Conservation (phyloP, 1,140 invertebrate species). For the Leptonema lineaticorne region DNA sequence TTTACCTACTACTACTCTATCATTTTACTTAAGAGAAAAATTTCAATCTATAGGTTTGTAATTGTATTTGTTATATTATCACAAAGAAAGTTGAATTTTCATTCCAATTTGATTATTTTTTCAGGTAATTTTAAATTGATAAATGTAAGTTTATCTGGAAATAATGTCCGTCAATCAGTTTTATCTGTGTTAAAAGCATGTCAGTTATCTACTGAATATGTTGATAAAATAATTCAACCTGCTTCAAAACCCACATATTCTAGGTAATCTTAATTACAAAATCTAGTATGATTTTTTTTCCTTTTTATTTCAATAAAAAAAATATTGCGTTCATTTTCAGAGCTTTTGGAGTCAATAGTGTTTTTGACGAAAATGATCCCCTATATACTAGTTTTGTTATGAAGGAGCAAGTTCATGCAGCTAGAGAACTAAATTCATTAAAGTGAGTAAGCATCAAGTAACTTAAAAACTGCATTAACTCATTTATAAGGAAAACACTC, state of each 20-base stretch:
- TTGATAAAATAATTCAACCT: conserved; percentile 60
- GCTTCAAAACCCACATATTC: conserved; percentile 6
- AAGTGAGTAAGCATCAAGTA: conserved; percentile 47
- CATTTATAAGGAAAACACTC: too few relatives aligned
- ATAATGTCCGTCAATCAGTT: conserved; percentile 63
- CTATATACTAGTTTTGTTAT: conserved; percentile 36
- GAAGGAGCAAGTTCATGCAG: conserved; percentile 52
- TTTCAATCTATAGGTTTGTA: conserved; percentile 50
- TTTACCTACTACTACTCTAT: conserved; percentile 57
- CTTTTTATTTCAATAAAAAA: not conserved
- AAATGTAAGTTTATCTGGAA: conserved; percentile 61
- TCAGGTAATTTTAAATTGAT: conserved; percentile 61
- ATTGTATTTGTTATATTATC: conserved; percentile 5
- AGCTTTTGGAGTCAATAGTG: conserved; percentile 38
- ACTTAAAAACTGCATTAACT: too few relatives aligned
- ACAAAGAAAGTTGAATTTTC: conserved; percentile 14
- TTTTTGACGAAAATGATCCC: conserved; percentile 39
- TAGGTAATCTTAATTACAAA: conserved; percentile 35
- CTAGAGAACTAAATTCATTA: conserved; percentile 52
- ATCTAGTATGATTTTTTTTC: not conserved
- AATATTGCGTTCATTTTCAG: conserved; percentile 47
- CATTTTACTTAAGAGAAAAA: conserved; percentile 65
- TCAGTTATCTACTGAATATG: conserved; percentile 71
- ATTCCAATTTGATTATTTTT: conserved; percentile 36
- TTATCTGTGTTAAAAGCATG: conserved; percentile 67